Evolutionary conservation across 1,140 invertebrate genomes (phyloP).

Genomic region (Philotrypesis tridentata): DNA sequence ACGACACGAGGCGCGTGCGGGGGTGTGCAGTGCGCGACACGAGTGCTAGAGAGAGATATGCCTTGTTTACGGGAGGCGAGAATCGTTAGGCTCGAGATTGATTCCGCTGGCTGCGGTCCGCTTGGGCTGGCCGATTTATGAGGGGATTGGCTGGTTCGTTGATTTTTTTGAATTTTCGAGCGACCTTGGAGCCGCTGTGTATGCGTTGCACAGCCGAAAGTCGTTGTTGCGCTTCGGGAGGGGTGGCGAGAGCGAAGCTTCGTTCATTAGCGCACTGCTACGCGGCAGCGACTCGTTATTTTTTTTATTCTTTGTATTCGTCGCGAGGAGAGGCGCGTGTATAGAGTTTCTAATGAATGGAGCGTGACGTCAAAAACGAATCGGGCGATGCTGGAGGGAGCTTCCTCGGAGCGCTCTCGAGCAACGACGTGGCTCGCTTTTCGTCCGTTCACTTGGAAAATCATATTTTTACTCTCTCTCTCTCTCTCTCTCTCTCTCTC

Average conservation of each 20-base stretch:
- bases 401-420: background rate
- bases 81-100: background rate
- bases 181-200: no score
- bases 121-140: background rate
- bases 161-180: background rate
- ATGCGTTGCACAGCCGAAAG: no score
- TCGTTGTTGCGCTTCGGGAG: background rate
- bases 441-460: no score
- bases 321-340: no score
- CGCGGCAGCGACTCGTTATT: background rate
- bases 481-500: no score
- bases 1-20: background rate
- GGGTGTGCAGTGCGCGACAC: background rate
- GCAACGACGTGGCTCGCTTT: background rate
- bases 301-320: background rate
- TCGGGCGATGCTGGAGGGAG: background rate
- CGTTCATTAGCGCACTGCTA: no score
- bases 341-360: constrained; percentile 4
- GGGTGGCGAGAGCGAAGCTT: no score
- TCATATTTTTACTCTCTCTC: no score
- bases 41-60: background rate
- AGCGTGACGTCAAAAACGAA: constrained; percentile 14
- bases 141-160: background rate
- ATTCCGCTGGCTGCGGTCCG: background rate
- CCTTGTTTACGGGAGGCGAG: background rate